Evolutionary conservation across 1,140 invertebrate genomes (phyloP).

Genomic region (Trachymyrmex cornetzi): DNA sequence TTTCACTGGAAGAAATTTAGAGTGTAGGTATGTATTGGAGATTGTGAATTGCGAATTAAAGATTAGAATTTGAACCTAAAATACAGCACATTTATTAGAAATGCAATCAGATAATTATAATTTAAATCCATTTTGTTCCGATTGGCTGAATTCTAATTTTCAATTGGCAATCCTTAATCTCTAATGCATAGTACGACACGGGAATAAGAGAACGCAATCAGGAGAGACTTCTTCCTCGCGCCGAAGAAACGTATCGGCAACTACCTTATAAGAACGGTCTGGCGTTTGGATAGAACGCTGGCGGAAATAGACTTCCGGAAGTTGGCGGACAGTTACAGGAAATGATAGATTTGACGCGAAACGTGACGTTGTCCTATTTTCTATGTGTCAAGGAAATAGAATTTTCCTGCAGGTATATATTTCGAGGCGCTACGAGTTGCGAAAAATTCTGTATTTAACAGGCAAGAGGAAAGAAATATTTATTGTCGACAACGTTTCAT

Average conservation of each 20-base stretch:
- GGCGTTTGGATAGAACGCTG: neutral
- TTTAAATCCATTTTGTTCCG: no score
- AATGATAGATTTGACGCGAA: neutral
- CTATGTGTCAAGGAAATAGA: neutral
- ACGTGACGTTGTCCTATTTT: neutral
- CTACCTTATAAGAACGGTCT: slow-evolving; percentile 5
- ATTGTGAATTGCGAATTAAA: no score
- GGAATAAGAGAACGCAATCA: neutral
- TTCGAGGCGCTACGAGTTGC: neutral
- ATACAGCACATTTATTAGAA: no score
- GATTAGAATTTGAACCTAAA: no score
- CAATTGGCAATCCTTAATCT: no score
- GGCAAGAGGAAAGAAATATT: neutral
- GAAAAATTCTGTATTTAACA: neutral
- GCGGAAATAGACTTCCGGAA: slow-evolving; percentile 41
- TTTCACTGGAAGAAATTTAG: no score
- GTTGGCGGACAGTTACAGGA: neutral
- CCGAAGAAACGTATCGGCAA: neutral
- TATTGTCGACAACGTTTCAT: neutral
- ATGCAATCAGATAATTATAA: no score
- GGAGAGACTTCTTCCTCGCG: slow-evolving; percentile 5
- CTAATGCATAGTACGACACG: no score
- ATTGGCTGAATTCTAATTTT: no score
- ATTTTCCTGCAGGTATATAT: neutral
- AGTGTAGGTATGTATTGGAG: no score